Conservation (phyloP, 2,113 vertebrate genomes). For the Oncorhynchus kisutch region DNA sequence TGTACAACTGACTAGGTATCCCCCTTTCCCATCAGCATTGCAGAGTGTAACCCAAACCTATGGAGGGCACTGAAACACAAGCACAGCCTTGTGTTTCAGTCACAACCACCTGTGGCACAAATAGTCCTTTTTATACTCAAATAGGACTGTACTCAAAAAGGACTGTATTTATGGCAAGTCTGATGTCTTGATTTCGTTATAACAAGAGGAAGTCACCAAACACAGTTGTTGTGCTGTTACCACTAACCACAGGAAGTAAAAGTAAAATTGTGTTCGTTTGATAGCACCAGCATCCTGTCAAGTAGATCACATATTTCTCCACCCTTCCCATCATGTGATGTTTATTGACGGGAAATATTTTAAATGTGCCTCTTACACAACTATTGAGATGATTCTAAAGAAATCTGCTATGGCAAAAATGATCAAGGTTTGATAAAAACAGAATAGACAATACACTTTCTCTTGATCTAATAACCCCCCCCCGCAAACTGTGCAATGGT, state of each 20-base stretch:
- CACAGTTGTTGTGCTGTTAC: neutral
- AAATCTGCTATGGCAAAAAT: neutral
- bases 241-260: conserved; percentile 1
- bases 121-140: neutral
- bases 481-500: neutral
- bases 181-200: neutral
- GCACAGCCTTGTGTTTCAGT: neutral
- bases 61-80: conserved; percentile 2
- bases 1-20: too few species aligned
- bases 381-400: neutral
- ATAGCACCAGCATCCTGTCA: neutral
- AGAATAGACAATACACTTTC: neutral
- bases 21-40: neutral
- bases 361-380: neutral
- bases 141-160: neutral
- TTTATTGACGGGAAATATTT: conserved; percentile 4
- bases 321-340: neutral
- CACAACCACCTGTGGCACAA: neutral
- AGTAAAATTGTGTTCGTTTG: neutral
- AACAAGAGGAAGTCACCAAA: neutral
- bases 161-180: neutral
- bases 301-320: neutral
- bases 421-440: neutral
- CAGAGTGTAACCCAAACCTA: neutral
- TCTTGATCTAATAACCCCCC: too few species aligned